Evolutionary conservation across 92 coral and sea anemone species (phyloP).

Genomic region (Meandrina meandrites): DNA sequence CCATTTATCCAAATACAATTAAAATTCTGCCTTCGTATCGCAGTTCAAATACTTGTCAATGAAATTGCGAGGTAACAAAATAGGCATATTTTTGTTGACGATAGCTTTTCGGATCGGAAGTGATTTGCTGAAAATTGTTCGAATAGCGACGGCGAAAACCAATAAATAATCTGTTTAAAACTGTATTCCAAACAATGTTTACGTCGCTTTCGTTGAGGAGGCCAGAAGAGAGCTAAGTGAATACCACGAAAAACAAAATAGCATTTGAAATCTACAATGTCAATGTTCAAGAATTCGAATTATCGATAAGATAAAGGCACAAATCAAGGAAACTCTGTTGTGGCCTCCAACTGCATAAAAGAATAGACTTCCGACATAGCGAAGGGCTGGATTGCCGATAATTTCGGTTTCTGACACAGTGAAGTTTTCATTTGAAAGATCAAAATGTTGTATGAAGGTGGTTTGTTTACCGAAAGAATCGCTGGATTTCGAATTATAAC

Average conservation of each 20-base stretch:
- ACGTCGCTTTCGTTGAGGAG: background rate
- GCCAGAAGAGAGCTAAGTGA: background rate
- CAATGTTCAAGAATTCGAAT: conserved; percentile 5
- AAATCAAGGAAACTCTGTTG: background rate
- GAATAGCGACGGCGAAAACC: conserved; percentile 11
- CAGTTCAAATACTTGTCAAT: conserved; percentile 1
- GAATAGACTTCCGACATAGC: conserved; percentile 9
- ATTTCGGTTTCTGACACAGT: conserved; percentile 13
- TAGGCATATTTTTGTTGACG: background rate
- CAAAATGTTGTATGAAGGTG: background rate
- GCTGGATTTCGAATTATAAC: background rate
- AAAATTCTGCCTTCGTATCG: background rate
- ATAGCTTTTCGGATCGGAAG: conserved; percentile 2
- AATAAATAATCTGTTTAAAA: background rate
- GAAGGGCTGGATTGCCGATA: background rate
- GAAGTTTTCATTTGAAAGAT: background rate
- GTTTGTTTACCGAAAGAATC: background rate
- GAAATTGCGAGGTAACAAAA: background rate
- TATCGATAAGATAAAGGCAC: background rate
- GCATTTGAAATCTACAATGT: background rate
- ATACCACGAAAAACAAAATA: background rate
- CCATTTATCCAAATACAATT: background rate
- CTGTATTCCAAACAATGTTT: conserved; percentile 22
- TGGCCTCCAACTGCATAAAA: conserved; percentile 1
- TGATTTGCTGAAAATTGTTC: conserved; percentile 29